phyloP scores from a whole-genome alignment of 2,888 invertebrate species.

The Oscheius sp. region DNA sequence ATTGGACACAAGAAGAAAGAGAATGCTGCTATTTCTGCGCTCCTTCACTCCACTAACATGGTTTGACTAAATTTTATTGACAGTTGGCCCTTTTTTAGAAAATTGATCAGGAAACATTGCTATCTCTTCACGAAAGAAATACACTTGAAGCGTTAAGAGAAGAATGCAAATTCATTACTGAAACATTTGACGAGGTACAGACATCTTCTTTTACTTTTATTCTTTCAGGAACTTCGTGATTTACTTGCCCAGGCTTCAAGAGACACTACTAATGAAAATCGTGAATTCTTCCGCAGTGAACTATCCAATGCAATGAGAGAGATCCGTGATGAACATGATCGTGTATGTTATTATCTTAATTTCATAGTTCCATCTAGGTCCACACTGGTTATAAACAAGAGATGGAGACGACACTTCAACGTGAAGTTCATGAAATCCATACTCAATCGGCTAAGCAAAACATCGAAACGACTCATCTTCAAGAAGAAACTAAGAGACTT shows the following conservation, averaged over 20 bases:
- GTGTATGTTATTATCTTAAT: conserved; percentile 15
- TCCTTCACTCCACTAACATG: conserved; percentile 1
- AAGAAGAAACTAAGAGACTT: conserved; percentile 34
- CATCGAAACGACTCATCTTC: conserved; percentile 70
- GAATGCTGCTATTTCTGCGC: conserved; percentile 37
- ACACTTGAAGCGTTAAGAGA: conserved; percentile 5
- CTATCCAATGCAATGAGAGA: conserved; percentile 73
- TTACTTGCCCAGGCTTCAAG: conserved; percentile 73
- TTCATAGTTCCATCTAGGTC: neutral
- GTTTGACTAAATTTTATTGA: neutral
- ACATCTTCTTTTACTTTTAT: neutral
- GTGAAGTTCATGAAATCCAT: conserved; percentile 74
- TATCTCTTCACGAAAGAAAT: conserved; percentile 10
- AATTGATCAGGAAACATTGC: conserved; percentile 17
- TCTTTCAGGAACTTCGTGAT: conserved; percentile 71
- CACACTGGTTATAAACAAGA: conserved; percentile 70
- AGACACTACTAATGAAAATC: conserved; percentile 74
- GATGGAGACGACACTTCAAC: conserved; percentile 73
- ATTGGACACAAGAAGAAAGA: conserved; percentile 70
- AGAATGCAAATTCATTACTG: conserved; percentile 14
- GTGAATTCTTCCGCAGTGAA: conserved; percentile 75
- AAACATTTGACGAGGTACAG: conserved; percentile 11
- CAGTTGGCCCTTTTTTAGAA: neutral
- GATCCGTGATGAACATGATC: conserved; percentile 70
- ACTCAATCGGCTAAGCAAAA: conserved; percentile 71